A percentile compares a stretch with the other conserved stretches of the same genome.
Evolutionary conservation across 2,888 invertebrate genomes (phyloP).

Genomic region (Apamea sordens): DNA sequence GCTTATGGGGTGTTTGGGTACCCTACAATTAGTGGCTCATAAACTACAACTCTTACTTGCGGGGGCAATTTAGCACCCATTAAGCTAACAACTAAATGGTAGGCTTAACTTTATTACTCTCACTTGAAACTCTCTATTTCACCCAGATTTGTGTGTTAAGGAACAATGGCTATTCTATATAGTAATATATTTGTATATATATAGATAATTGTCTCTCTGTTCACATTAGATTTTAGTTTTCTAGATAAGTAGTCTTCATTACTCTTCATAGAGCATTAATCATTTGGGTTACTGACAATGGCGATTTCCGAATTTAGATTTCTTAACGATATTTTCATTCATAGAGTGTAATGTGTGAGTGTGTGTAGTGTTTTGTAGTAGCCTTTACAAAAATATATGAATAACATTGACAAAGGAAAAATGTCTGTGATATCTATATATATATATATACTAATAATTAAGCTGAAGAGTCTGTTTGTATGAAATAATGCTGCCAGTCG

Average conservation of each 20-base stretch:
- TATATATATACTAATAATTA: too few relatives aligned
- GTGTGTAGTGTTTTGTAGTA: not conserved
- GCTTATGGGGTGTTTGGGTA: constrained; percentile 14
- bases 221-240: constrained; percentile 2
- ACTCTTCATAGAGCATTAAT: not conserved
- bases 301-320: not conserved
- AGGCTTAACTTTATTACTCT: constrained; percentile 29
- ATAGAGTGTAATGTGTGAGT: not conserved
- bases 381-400: not conserved
- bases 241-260: not conserved
- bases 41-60: constrained; percentile 39
- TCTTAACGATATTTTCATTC: not conserved
- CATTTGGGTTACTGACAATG: not conserved
- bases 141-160: constrained; percentile 12
- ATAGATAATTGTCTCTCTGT: not conserved
- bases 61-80: constrained; percentile 48
- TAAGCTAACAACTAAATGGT: constrained; percentile 13
- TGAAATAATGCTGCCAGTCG: too few relatives aligned
- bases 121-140: constrained; percentile 43
- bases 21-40: constrained; percentile 42
- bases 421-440: not conserved
- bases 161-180: constrained; percentile 14
- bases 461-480: too few relatives aligned
- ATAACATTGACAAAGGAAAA: not conserved
- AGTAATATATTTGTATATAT: not conserved